Evolutionary conservation across 2,888 invertebrate species (phyloP).

Genomic region (Entomobrya proxima): DNA sequence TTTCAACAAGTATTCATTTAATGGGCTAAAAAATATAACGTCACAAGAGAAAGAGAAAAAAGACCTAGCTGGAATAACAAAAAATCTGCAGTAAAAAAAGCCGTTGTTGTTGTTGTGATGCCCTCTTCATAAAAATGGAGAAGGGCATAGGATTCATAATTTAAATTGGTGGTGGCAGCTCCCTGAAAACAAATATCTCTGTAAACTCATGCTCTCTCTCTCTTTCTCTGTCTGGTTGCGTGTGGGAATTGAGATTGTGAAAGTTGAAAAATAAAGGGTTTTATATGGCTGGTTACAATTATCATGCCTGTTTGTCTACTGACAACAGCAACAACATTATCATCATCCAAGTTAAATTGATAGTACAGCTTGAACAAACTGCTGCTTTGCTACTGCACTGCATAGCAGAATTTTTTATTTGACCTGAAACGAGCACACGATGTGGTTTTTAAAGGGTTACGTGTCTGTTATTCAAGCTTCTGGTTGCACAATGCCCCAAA

Average conservation of each 20-base stretch:
- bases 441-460: no score
- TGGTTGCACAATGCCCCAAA: no score
- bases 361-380: no score
- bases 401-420: no score
- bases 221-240: not conserved
- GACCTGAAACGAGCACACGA: no score
- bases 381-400: no score
- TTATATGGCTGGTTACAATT: no score
- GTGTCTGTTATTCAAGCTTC: no score
- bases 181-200: conserved; percentile 25
- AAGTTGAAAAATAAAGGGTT: no score
- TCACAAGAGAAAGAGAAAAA: conserved; percentile 16
- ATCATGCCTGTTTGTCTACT: no score
- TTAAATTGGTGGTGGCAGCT: conserved; percentile 42
- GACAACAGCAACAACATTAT: no score
- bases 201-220: not conserved
- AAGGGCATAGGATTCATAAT: not conserved
- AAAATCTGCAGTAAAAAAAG: conserved; percentile 44
- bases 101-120: not conserved
- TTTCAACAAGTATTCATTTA: conserved; percentile 60
- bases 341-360: no score
- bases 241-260: not conserved
- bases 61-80: conserved; percentile 31
- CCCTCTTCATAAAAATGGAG: conserved; percentile 11
- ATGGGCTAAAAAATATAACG: conserved; percentile 27